Conservation (phyloP, 2,113 vertebrate genomes). For the Mesitornis unicolor region DNA sequence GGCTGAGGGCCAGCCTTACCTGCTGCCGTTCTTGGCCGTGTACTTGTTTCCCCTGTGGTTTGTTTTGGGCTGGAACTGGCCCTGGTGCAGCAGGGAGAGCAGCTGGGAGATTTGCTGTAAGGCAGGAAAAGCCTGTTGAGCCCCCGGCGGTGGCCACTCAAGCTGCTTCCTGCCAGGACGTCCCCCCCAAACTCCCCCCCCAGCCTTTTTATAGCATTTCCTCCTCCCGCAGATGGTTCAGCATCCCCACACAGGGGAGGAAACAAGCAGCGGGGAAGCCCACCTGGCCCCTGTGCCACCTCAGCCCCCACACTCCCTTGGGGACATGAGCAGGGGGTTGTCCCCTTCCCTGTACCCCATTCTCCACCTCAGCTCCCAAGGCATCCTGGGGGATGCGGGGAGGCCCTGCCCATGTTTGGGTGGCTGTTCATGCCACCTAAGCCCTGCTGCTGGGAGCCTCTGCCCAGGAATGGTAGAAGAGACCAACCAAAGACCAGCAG, state of each 20-base stretch:
- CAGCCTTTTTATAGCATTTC: constrained; percentile 74
- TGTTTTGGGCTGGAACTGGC: constrained; percentile 87
- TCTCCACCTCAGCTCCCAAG: not conserved
- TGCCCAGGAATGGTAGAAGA: not conserved
- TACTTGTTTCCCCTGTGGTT: constrained; percentile 91
- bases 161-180: constrained; percentile 78
- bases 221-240: constrained; percentile 70
- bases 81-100: constrained; percentile 90
- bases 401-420: rapidly evolving
- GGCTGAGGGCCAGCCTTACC: constrained; percentile 58
- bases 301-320: not conserved
- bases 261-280: not conserved
- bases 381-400: not conserved
- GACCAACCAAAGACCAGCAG: not conserved
- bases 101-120: constrained; percentile 96
- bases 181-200: constrained; percentile 44
- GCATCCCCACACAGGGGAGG: not conserved
- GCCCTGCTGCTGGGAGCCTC: not conserved
- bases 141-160: constrained; percentile 54
- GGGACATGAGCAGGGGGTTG: not conserved
- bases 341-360: not conserved
- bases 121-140: constrained; percentile 73
- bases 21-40: constrained; percentile 76
- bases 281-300: not conserved
- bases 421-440: not conserved